phyloP scores from a whole-genome alignment of 1,140 invertebrate genomes.

The Hydropsyche tenuis region DNA sequence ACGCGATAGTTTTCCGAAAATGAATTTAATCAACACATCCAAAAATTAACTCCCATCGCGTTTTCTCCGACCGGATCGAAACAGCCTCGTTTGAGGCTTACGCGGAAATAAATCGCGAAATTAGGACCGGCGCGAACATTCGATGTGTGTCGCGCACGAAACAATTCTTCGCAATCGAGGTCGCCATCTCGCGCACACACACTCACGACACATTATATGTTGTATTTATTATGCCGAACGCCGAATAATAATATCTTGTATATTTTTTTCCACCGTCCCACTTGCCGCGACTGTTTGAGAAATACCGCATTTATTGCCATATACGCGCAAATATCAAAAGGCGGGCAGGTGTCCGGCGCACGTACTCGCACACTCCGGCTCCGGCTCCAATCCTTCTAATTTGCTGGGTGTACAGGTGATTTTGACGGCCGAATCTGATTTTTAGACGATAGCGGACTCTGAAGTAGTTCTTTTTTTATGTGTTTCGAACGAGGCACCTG shows the following conservation, averaged over 20 bases:
- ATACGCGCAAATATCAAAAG: too few relatives aligned
- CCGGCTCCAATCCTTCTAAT: constrained; percentile 16
- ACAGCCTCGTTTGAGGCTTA: too few relatives aligned
- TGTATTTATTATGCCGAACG: not conserved
- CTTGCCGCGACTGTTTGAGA: constrained; percentile 12
- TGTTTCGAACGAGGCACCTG: not conserved
- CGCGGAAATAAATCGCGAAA: not conserved
- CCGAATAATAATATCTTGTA: not conserved
- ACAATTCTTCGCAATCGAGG: constrained; percentile 12
- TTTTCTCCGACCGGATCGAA: too few relatives aligned
- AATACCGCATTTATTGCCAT: not conserved
- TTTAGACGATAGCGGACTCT: too few relatives aligned
- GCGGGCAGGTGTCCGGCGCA: constrained; percentile 5
- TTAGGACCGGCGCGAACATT: not conserved
- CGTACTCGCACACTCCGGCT: not conserved
- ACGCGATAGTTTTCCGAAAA: too few relatives aligned
- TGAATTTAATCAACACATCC: too few relatives aligned
- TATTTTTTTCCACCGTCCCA: constrained; percentile 5
- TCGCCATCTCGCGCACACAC: not conserved
- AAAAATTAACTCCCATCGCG: too few relatives aligned
- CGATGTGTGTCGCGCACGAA: constrained; percentile 7
- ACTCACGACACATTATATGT: not conserved
- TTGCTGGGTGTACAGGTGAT: not conserved
- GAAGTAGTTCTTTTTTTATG: too few relatives aligned
- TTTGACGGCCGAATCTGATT: too few relatives aligned